Percentiles rank a stretch among this genome's conserved stretches.
Evolutionary conservation across 2,113 vertebrate genomes (phyloP).

Genomic region (Mustela nigripes): DNA sequence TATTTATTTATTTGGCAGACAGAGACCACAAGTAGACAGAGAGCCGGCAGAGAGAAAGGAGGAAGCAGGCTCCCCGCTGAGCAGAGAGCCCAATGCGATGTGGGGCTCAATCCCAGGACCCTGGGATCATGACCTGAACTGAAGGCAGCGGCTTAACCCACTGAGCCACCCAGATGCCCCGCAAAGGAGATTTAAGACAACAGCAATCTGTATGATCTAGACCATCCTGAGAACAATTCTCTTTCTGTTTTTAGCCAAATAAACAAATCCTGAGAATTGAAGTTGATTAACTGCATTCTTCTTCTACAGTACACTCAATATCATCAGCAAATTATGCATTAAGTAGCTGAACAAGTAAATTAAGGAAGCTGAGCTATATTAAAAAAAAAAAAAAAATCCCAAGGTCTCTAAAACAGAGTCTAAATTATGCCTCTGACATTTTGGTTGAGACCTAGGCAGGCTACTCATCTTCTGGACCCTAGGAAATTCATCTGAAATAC

Average conservation of each 20-base stretch:
- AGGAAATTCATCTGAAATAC: not conserved
- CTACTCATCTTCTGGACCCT: not conserved
- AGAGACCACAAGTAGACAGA: no score
- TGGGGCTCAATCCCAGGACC: no score
- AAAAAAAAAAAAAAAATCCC: not conserved
- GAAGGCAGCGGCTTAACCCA: no score
- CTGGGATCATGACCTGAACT: no score
- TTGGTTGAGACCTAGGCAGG: not conserved
- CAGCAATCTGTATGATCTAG: not conserved
- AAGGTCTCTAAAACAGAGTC: constrained; percentile 14
- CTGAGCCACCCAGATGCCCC: no score
- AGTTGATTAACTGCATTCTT: constrained; percentile 33
- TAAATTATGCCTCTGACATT: not conserved
- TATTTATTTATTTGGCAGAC: no score
- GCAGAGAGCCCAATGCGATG: no score
- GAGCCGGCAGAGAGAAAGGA: no score
- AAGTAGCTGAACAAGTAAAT: not conserved
- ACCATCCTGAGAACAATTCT: constrained; percentile 1
- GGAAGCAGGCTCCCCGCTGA: no score
- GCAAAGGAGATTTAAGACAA: not conserved
- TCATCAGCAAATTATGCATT: not conserved
- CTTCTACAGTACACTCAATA: not conserved
- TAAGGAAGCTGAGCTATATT: not conserved
- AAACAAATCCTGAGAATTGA: not conserved
- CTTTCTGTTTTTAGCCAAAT: constrained; percentile 37